phyloP scores from a whole-genome alignment of 2,888 invertebrate species.

The Lycia hirtaria region DNA sequence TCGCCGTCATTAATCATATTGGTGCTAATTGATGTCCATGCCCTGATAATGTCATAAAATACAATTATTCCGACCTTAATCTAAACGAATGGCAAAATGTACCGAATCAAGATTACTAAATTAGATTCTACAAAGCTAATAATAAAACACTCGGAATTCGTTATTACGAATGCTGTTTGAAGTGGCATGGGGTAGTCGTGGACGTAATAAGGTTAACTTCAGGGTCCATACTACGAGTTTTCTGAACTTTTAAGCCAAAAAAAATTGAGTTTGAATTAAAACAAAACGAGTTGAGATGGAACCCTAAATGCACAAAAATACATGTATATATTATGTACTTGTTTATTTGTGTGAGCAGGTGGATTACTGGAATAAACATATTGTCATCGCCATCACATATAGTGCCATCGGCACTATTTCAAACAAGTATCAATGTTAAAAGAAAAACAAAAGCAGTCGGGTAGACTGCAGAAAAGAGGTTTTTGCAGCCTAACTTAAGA shows the following conservation, averaged over 20 bases:
- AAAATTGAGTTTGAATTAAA: background rate
- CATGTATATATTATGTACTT: no score
- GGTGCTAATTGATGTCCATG: background rate
- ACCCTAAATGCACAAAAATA: no score
- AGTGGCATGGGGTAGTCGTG: conserved; percentile 16
- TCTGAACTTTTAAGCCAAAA: no score
- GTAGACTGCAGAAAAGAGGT: no score
- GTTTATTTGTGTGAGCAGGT: no score
- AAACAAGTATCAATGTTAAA: no score
- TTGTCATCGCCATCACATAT: no score
- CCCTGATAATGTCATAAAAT: conserved; percentile 24
- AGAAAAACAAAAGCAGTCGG: no score
- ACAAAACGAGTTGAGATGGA: background rate
- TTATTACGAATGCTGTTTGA: conserved; percentile 23
- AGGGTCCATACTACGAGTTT: no score
- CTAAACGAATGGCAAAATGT: conserved; percentile 22
- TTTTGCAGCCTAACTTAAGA: no score
- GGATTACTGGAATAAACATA: no score
- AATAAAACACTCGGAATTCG: conserved; percentile 28
- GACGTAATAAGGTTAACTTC: background rate
- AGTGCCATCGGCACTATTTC: no score
- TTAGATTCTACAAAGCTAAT: conserved; percentile 27
- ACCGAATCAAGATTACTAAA: conserved; percentile 29
- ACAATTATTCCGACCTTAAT: conserved; percentile 21
- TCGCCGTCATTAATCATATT: conserved; percentile 5